These are phyloP conservation scores for Sipha maydis DNA, from an alignment of 2,888 invertebrate species.

Conservation along the genomic window DNA sequence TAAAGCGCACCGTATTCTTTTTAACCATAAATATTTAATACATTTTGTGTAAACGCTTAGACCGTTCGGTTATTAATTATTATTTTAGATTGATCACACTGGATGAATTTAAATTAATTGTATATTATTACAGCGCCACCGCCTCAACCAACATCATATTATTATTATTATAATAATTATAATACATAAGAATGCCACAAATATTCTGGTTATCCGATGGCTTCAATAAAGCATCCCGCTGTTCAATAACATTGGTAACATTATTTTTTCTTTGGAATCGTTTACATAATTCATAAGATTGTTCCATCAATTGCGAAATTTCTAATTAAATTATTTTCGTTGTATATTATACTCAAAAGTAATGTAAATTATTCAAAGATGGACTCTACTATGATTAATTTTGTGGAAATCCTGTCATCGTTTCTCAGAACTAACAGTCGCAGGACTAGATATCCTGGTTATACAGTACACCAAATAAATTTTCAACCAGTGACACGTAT, in stretches of 20 bases:
- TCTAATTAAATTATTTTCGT: constrained; percentile 15
- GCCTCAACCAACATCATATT: no score
- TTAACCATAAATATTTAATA: no score
- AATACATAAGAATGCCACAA: no score
- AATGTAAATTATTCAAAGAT: constrained; percentile 17
- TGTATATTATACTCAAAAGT: neutral
- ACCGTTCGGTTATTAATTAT: no score
- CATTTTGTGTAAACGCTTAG: no score
- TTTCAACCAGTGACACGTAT: neutral
- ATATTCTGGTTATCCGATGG: no score
- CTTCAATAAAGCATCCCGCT: no score
- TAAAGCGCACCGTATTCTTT: no score
- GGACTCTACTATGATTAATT: constrained; percentile 14
- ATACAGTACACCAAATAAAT: neutral
- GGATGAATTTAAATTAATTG: no score
- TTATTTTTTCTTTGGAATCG: neutral
- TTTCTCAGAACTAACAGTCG: constrained; percentile 6
- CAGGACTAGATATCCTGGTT: neutral
- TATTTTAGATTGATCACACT: no score
- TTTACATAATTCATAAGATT: constrained; percentile 21
- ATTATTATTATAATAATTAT: no score
- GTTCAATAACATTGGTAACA: neutral
- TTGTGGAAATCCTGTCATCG: neutral
- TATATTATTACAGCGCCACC: no score
- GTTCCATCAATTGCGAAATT: neutral